Conservation (phyloP, 2,113 vertebrate genomes). For the Bufo gargarizans region DNA sequence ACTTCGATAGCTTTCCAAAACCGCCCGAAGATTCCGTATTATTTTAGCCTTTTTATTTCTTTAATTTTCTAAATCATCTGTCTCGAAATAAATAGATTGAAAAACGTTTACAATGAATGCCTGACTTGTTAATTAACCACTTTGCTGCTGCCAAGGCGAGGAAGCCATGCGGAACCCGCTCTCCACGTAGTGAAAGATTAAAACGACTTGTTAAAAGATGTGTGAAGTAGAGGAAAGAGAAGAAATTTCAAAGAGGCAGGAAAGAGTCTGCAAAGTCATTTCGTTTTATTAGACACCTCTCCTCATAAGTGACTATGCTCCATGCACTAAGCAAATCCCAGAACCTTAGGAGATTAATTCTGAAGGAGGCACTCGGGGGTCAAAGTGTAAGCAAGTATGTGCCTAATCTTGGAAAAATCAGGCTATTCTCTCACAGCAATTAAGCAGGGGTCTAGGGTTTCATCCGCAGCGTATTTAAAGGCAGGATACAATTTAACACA, state of each 20-base stretch:
- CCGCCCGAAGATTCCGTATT: neutral
- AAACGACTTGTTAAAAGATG: constrained; percentile 73
- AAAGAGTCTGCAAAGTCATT: constrained; percentile 72
- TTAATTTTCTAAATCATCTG: constrained; percentile 34
- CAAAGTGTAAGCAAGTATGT: constrained; percentile 83
- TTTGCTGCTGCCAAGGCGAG: constrained; percentile 14
- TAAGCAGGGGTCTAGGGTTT: constrained; percentile 85
- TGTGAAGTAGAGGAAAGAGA: constrained; percentile 76
- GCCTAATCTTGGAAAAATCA: constrained; percentile 86
- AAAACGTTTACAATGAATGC: neutral
- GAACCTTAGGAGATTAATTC: constrained; percentile 86
- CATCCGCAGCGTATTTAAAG: constrained; percentile 84
- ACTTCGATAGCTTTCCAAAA: neutral
- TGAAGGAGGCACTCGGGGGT: constrained; percentile 82
- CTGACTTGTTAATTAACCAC: constrained; percentile 23
- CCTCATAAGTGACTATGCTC: constrained; percentile 74
- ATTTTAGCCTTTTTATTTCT: constrained; percentile 17
- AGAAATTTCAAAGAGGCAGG: constrained; percentile 69
- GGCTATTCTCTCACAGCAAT: constrained; percentile 87
- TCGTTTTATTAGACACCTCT: constrained; percentile 79
- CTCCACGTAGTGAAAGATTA: constrained; percentile 64
- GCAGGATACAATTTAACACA: constrained; percentile 87
- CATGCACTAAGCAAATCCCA: constrained; percentile 78
- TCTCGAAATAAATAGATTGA: constrained; percentile 28
- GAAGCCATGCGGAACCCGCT: constrained; percentile 10